A percentile compares a stretch with the other conserved stretches of the same genome.
These are phyloP conservation scores for Larimichthys polyactis DNA, from an alignment of 2,113 vertebrate species.

Conservation along the genomic window DNA sequence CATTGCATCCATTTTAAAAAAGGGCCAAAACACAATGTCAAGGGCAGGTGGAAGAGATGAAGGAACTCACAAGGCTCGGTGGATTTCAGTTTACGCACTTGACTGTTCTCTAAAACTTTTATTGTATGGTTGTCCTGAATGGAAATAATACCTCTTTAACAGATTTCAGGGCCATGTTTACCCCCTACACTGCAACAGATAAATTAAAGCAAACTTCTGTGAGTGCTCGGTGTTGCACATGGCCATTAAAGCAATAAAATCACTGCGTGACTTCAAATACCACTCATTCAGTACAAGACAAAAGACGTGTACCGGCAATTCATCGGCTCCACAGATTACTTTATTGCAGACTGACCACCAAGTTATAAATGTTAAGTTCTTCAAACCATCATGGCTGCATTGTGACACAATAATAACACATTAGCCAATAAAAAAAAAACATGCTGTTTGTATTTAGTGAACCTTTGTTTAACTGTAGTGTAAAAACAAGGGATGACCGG, in stretches of 20 bases:
- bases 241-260: background rate
- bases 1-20: background rate
- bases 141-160: background rate
- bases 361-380: background rate
- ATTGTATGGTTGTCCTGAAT: background rate
- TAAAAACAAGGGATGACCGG: background rate
- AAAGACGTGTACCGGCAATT: background rate
- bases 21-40: background rate
- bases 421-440: background rate
- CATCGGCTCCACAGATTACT: background rate
- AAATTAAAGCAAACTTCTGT: background rate
- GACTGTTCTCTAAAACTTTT: background rate
- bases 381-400: background rate
- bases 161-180: background rate
- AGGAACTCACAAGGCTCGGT: background rate
- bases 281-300: background rate
- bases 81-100: background rate
- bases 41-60: background rate
- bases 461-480: background rate
- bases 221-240: background rate
- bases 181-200: background rate
- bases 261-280: background rate
- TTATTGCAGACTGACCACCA: background rate
- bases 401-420: background rate
- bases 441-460: no score